A percentile compares a stretch with the other conserved stretches of the same genome.
These are phyloP conservation scores for Antedon mediterranea DNA, from an alignment of 53 echinoderm and acorn worm species.

Conservation along the genomic window DNA sequence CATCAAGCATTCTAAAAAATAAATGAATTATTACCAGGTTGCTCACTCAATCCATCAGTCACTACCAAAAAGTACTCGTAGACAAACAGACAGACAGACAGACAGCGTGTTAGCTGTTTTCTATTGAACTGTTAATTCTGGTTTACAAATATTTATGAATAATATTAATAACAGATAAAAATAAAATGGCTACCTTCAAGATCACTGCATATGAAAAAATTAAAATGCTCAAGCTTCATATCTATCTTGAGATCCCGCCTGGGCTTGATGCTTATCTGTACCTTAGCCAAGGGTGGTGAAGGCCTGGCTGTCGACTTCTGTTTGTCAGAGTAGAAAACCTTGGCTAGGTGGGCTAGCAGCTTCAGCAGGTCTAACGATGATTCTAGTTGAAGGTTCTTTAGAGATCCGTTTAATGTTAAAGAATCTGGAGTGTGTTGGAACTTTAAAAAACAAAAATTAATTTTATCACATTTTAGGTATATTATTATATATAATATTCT, in stretches of 20 bases:
- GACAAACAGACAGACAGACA: no score
- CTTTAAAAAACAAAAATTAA: not conserved
- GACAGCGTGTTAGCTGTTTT: no score
- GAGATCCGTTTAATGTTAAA: not conserved
- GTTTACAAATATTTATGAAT: no score
- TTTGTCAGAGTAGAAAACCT: conserved; percentile 6
- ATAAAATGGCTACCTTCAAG: conserved; percentile 42
- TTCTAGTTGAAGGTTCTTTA: not conserved
- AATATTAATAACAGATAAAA: no score
- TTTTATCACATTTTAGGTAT: no score
- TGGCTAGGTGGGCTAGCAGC: not conserved
- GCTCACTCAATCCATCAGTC: no score
- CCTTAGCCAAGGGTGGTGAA: not conserved
- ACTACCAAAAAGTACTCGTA: no score
- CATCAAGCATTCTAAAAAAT: conserved; percentile 39
- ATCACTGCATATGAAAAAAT: conserved; percentile 53
- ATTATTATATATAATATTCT: no score
- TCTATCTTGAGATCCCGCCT: conserved; percentile 23
- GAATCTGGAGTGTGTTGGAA: not conserved
- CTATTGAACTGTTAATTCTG: no score
- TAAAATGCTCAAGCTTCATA: conserved; percentile 55
- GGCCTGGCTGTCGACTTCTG: conserved; percentile 15
- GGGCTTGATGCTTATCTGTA: conserved; percentile 12
- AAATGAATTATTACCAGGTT: no score
- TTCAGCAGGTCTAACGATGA: not conserved